These are phyloP conservation scores for Drosophila oshimai DNA, from an alignment of 1,140 invertebrate species.

Conservation along the genomic window DNA sequence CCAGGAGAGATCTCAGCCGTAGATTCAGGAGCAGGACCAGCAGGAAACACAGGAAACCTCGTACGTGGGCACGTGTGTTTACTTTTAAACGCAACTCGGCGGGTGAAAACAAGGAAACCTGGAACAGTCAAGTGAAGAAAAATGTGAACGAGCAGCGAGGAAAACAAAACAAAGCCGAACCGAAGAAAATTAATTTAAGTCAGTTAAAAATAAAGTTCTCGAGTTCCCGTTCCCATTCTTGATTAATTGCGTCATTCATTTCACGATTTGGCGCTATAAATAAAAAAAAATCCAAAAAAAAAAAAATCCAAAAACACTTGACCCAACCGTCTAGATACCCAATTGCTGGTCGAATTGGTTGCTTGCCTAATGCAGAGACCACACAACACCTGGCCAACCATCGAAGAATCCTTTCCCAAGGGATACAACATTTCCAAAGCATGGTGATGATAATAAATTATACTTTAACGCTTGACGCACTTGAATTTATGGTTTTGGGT, in stretches of 20 bases:
- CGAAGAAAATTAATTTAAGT: conserved; percentile 50
- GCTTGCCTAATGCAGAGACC: conserved; percentile 55
- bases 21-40: too few species aligned
- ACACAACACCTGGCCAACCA: conserved; percentile 60
- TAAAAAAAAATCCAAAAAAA: conserved; percentile 26
- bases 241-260: too few species aligned
- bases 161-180: conserved; percentile 48
- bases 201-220: conserved; percentile 69
- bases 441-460: too few species aligned
- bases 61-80: too few species aligned
- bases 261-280: conserved; percentile 10
- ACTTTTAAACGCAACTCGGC: too few species aligned
- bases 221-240: too few species aligned
- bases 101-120: not conserved
- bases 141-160: conserved; percentile 61
- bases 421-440: too few species aligned
- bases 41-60: too few species aligned
- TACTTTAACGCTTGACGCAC: too few species aligned
- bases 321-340: conserved; percentile 23
- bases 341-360: conserved; percentile 69
- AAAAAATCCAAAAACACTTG: conserved; percentile 30
- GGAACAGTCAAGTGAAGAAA: conserved; percentile 55
- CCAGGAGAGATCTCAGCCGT: too few species aligned
- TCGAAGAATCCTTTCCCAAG: too few species aligned
- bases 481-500: too few species aligned